Conservation (phyloP, 2,113 vertebrate species). For the Ailurus styani region DNA sequence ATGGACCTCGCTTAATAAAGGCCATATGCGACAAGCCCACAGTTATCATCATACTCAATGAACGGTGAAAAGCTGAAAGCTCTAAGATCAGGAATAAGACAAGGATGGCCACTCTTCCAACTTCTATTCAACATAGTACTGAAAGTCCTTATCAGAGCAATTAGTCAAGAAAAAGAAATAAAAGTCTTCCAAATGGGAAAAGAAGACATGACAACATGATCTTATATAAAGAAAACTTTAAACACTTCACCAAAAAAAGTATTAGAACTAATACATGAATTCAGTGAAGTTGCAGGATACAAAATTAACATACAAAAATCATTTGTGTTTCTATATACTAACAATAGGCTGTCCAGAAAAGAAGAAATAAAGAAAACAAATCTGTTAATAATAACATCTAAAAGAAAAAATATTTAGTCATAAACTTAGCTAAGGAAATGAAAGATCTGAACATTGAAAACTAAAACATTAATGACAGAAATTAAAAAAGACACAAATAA, state of each 20-base stretch:
- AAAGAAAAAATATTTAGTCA: not conserved
- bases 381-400: not conserved
- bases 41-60: not conserved
- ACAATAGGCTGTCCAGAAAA: not conserved
- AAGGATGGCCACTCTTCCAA: not conserved
- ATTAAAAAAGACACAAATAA: not conserved
- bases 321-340: not conserved
- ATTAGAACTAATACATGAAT: not conserved
- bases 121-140: not conserved
- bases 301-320: not conserved
- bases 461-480: not conserved
- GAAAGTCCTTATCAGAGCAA: not conserved
- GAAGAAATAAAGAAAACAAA: not conserved
- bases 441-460: not conserved
- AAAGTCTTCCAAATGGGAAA: not conserved
- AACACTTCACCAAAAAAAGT: not conserved
- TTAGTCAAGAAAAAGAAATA: not conserved
- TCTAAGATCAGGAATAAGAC: not conserved
- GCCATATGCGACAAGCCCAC: not conserved
- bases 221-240: not conserved
- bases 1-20: not conserved
- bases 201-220: not conserved
- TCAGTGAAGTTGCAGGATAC: not conserved
- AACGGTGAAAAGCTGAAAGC: too few species aligned
- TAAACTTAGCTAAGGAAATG: not conserved